Percentiles rank a stretch among this genome's conserved stretches.
These are phyloP conservation scores for Stigmatopora nigra DNA, from an alignment of 2,113 vertebrate species.

Conservation along the genomic window DNA sequence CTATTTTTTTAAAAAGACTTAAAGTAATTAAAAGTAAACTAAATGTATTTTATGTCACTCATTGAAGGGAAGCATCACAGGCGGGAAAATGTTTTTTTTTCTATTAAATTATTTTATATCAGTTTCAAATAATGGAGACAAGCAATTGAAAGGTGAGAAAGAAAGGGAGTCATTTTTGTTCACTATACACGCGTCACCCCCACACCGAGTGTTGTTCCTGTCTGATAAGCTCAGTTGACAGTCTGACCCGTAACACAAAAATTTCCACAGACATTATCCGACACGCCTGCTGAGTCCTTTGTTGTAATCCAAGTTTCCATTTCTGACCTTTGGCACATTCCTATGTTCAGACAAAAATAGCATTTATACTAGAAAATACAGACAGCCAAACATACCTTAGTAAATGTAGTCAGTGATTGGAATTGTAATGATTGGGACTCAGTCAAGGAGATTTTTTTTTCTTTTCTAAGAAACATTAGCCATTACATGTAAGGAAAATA, in stretches of 20 bases:
- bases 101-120: neutral
- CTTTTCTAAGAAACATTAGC: neutral
- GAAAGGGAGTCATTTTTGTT: constrained; percentile 5
- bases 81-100: neutral
- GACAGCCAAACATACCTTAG: neutral
- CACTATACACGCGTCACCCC: neutral
- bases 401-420: neutral
- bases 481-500: neutral
- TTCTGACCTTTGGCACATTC: constrained; percentile 52
- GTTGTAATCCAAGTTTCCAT: constrained; percentile 25
- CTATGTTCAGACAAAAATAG: constrained; percentile 31
- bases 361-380: neutral
- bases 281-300: constrained; percentile 39
- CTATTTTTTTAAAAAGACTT: too few relatives aligned
- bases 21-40: neutral
- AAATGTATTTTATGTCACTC: neutral
- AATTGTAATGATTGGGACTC: neutral
- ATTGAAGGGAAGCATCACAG: neutral
- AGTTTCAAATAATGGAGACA: neutral
- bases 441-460: neutral
- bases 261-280: constrained; percentile 20
- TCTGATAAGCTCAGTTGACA: constrained; percentile 39
- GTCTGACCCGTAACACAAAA: constrained; percentile 12
- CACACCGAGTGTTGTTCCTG: constrained; percentile 19
- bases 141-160: constrained; percentile 7